Evolutionary conservation across 2,797 vertebrate genomes (phyloP).

Genomic region (Trachurus trachurus): DNA sequence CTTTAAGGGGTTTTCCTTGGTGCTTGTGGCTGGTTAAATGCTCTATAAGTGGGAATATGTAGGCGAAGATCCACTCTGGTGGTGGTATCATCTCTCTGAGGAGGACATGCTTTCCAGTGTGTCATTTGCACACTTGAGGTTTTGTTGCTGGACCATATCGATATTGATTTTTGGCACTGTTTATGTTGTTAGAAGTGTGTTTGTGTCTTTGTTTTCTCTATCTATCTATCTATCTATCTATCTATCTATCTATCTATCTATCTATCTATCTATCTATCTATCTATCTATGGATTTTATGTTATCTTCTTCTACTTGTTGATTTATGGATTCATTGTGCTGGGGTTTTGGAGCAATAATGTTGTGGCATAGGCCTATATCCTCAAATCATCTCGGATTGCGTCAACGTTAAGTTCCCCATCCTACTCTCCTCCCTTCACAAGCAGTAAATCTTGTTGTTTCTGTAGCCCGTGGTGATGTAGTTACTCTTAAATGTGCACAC

Average conservation of each 20-base stretch:
- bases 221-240: too few relatives aligned
- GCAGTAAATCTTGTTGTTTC: background rate
- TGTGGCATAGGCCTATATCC: background rate
- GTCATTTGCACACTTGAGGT: too few relatives aligned
- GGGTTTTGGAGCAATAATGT: background rate
- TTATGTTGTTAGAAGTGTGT: too few relatives aligned
- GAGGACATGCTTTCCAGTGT: background rate
- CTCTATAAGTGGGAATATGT: conserved; percentile 7
- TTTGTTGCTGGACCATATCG: too few relatives aligned
- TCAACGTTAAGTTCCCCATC: background rate
- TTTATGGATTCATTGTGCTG: background rate
- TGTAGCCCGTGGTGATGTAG: conserved; percentile 18
- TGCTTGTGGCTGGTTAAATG: background rate
- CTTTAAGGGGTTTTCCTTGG: conserved; percentile 8
- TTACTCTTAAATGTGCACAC: conserved; percentile 37
- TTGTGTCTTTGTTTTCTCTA: too few relatives aligned
- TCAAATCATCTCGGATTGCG: background rate
- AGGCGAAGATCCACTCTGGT: background rate
- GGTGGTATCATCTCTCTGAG: background rate
- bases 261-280: too few relatives aligned
- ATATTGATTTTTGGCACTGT: too few relatives aligned
- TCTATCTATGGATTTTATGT: background rate
- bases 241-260: too few relatives aligned
- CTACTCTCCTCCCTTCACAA: background rate
- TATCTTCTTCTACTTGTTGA: background rate